Evolutionary conservation across 2,888 invertebrate genomes (phyloP).

Genomic region (Chymomyza procnemis): DNA sequence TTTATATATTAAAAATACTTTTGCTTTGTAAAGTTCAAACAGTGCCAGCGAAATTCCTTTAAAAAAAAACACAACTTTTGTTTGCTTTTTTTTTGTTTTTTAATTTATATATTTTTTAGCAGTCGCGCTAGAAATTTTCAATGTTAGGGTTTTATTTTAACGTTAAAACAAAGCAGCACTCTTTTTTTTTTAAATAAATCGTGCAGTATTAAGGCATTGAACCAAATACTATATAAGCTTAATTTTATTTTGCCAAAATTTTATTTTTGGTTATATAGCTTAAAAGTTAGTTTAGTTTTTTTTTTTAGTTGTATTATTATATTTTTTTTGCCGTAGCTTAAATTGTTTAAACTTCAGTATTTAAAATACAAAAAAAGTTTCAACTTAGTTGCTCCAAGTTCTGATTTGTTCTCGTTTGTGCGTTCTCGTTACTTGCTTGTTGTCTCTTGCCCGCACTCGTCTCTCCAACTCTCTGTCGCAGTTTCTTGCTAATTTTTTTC

Average conservation of each 20-base stretch:
- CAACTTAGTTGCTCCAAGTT: not conserved
- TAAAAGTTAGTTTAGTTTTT: not conserved
- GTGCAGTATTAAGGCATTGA: not conserved
- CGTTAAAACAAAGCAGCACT: too few relatives aligned
- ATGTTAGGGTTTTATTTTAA: too few relatives aligned
- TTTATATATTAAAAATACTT: too few relatives aligned
- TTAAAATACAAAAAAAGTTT: not conserved
- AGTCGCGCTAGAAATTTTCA: too few relatives aligned
- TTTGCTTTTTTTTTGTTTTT: too few relatives aligned
- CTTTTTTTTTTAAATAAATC: not conserved
- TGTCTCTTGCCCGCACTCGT: not conserved
- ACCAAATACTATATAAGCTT: not conserved
- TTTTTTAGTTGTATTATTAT: not conserved
- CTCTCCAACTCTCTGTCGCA: not conserved
- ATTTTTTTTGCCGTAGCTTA: not conserved
- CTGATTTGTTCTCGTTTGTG: conserved; percentile 4
- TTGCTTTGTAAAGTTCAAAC: too few relatives aligned
- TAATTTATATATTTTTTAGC: too few relatives aligned
- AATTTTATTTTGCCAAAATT: not conserved
- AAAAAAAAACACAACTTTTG: too few relatives aligned
- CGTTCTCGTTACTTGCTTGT: not conserved
- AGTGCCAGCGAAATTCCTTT: too few relatives aligned
- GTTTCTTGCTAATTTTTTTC: not conserved
- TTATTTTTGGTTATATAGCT: not conserved
- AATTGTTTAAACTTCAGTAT: not conserved